Evolutionary conservation across 92 coral and sea anemone species (phyloP).

Genomic region (Umimayanthus kanabou): DNA sequence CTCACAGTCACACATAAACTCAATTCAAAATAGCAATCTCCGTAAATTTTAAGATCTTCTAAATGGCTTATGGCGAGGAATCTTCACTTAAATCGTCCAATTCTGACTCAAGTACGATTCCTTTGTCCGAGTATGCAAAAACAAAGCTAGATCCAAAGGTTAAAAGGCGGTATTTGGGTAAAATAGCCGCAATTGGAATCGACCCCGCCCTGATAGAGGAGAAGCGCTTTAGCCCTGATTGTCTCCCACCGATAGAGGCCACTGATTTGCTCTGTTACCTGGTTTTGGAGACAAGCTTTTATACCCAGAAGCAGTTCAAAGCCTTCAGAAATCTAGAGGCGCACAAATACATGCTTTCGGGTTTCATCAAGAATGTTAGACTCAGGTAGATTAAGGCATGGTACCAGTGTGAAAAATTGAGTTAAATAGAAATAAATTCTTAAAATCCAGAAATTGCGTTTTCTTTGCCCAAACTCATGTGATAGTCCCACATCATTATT

Average conservation of each 20-base stretch:
- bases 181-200: slow-evolving; percentile 56
- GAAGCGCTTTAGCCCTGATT: slow-evolving; percentile 44
- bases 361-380: slow-evolving; percentile 27
- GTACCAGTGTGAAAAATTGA: too few species aligned
- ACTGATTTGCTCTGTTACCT: slow-evolving; percentile 53
- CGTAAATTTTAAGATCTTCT: background rate
- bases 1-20: background rate
- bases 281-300: slow-evolving; percentile 59
- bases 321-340: slow-evolving; percentile 54
- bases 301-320: slow-evolving; percentile 53
- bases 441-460: too few species aligned
- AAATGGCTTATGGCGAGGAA: background rate
- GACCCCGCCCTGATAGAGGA: slow-evolving; percentile 52
- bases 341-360: slow-evolving; percentile 60
- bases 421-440: too few species aligned
- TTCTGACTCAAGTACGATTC: background rate
- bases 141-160: slow-evolving; percentile 36
- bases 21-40: background rate
- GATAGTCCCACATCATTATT: too few species aligned
- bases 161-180: slow-evolving; percentile 38
- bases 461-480: too few species aligned
- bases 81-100: background rate
- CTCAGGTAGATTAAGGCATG: too few species aligned
- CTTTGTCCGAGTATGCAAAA: slow-evolving; percentile 43
- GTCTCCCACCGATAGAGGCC: slow-evolving; percentile 64